Conservation (phyloP, 2,888 invertebrate genomes). For the Pardosa pseudoannulata region DNA sequence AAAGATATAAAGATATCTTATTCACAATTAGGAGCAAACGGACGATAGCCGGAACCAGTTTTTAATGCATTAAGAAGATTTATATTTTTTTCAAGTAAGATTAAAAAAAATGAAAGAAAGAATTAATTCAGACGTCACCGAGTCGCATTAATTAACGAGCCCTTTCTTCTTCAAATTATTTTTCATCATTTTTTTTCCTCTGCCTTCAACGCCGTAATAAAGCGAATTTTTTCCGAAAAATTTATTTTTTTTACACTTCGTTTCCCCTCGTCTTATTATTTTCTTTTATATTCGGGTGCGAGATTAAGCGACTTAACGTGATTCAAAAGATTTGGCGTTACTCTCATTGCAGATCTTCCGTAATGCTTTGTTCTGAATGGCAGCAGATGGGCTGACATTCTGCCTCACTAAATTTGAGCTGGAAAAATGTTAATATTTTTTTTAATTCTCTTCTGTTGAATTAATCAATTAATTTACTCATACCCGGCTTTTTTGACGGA, state of each 20-base stretch:
- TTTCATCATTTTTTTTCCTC: conserved; percentile 39
- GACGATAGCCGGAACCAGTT: conserved; percentile 6
- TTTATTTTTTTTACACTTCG: conserved; percentile 1
- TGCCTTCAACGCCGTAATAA: conserved; percentile 7
- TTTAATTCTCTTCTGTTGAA: neutral
- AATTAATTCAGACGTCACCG: conserved; percentile 70
- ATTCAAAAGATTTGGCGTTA: conserved; percentile 22
- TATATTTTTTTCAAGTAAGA: conserved; percentile 33
- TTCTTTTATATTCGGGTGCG: conserved; percentile 10
- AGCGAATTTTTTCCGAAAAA: neutral
- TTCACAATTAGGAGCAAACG: neutral
- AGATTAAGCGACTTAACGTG: conserved; percentile 57
- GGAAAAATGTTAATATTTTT: conserved; percentile 14
- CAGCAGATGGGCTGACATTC: conserved; percentile 13
- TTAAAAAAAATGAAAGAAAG: conserved; percentile 39
- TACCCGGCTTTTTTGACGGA: neutral
- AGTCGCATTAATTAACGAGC: conserved; percentile 64
- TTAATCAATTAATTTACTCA: neutral
- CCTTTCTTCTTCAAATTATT: conserved; percentile 58
- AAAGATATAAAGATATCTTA: neutral
- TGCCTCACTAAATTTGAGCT: neutral
- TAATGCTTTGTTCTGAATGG: conserved; percentile 4
- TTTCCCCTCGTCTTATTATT: conserved; percentile 13
- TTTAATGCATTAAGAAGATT: conserved; percentile 27
- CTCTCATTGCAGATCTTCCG: conserved; percentile 3